A percentile compares a stretch with the other conserved stretches of the same genome.
phyloP scores from a whole-genome alignment of 2,888 invertebrate species.

The Latrodectus hesperus region DNA sequence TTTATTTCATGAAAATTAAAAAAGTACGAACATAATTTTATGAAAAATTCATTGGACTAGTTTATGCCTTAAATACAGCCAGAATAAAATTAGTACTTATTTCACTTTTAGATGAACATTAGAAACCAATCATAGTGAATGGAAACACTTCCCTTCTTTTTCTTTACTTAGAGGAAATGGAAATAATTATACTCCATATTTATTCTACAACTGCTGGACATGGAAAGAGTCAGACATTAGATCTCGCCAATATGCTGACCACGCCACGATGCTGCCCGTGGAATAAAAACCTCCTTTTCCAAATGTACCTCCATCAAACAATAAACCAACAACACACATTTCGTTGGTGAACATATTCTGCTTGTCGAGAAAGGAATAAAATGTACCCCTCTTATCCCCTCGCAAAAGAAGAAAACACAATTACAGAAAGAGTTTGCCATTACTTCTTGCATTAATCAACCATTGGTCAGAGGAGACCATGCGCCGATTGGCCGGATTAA shows the following conservation, averaged over 20 bases:
- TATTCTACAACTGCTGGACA: too few relatives aligned
- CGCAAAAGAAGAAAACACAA: constrained; percentile 12
- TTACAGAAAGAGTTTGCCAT: constrained; percentile 30
- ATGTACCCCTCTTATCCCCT: constrained; percentile 7
- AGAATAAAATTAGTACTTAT: too few relatives aligned
- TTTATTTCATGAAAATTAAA: too few relatives aligned
- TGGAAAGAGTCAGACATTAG: too few relatives aligned
- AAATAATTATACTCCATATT: too few relatives aligned
- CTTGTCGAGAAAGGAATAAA: constrained; percentile 23
- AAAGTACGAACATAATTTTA: too few relatives aligned
- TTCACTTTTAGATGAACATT: too few relatives aligned
- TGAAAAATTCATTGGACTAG: too few relatives aligned
- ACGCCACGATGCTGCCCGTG: background rate
- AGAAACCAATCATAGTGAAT: too few relatives aligned
- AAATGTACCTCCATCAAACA: background rate
- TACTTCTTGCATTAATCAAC: constrained; percentile 44
- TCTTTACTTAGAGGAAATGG: too few relatives aligned
- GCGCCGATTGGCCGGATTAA: constrained; percentile 47
- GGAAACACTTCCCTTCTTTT: too few relatives aligned
- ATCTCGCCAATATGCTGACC: background rate
- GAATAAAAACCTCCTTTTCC: constrained; percentile 20
- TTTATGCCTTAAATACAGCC: too few relatives aligned
- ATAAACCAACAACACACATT: background rate
- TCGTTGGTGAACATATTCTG: background rate
- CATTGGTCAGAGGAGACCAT: constrained; percentile 8